Evolutionary conservation across 2,888 invertebrate genomes (phyloP), one percentile per base, ranked within the genome.

Genomic region (Venustoraphidia nigricollis): DNA sequence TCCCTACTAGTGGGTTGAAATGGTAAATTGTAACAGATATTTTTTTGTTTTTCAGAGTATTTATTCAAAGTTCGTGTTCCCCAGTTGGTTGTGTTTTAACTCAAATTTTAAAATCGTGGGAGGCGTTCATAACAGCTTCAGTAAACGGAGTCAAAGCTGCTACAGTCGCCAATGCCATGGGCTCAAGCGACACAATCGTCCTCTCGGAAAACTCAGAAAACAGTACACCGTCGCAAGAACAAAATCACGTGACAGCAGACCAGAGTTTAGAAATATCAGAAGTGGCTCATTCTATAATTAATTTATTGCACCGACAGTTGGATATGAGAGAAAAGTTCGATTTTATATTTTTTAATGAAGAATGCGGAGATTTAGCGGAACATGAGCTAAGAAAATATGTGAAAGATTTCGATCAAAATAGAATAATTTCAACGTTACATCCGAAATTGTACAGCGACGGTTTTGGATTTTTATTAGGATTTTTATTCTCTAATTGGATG

Each of bases 61-160:
- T 78, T 47, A 62, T 79, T 43, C 71, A 71, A 55, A 73, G 71
- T 43, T 77, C 73, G 44, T 73, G 71, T 54, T 73, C 75, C 17
- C 72, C 77, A 9, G 70, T 75, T 8, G 78, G 77, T 38, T 74
- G 76, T 58, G 67, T 78, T 44, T 62, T 77, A 41, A 69, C 72
- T 41, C 79, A 79, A 62, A 59, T 79, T 43, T 62, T 74, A 34
- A 70, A 70, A 53, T 58, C 70, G 41, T 77, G 76, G 75, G 73
- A 73, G 17, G 75, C 73, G 40, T 62, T 69, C 51, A 68, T 78
- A 10, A 71, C 73, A 2, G 71, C 73, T 2, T 68, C 73, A 2
- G 70, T 73, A 10, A 75, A 74, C 53, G 67, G 64, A 56, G 59
- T 66, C 46, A 62, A 73, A 51, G 73, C 74, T 8, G 60, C 68